Evolutionary conservation across 2,797 vertebrate species (phyloP).

Genomic region (Gobionotothen gibberifrons): DNA sequence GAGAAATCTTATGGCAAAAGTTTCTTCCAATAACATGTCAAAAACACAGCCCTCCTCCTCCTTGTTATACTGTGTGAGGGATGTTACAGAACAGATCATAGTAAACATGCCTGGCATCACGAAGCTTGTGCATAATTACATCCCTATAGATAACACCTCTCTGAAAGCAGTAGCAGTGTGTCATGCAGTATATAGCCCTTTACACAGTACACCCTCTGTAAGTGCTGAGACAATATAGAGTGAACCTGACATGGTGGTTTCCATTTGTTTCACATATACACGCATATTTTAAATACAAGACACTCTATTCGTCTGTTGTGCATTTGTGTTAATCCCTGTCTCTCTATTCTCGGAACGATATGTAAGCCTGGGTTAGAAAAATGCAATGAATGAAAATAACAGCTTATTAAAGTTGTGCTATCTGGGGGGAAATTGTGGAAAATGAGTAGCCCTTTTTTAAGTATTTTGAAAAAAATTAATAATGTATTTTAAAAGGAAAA

Average conservation of each 20-base stretch:
- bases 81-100: not conserved
- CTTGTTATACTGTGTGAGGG: not conserved
- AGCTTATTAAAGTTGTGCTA: not conserved
- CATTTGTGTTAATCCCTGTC: not conserved
- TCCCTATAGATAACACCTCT: constrained; percentile 22
- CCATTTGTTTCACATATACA: not conserved
- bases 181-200: not conserved
- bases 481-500: too few species aligned
- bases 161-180: constrained; percentile 8
- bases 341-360: not conserved
- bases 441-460: not conserved
- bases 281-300: not conserved
- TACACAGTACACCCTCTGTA: not conserved
- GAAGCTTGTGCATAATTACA: constrained; percentile 4
- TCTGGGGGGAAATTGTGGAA: too few species aligned
- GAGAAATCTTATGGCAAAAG: not conserved
- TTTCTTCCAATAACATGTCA: not conserved
- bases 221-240: not conserved
- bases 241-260: not conserved
- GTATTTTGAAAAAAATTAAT: too few species aligned
- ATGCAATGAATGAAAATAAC: not conserved
- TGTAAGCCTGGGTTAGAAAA: not conserved
- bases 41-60: not conserved
- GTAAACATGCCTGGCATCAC: constrained; percentile 9
- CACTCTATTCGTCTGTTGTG: not conserved